Base-by-base conservation (phyloP, 1,140 invertebrate species). In the Venturia canescens region DNA sequence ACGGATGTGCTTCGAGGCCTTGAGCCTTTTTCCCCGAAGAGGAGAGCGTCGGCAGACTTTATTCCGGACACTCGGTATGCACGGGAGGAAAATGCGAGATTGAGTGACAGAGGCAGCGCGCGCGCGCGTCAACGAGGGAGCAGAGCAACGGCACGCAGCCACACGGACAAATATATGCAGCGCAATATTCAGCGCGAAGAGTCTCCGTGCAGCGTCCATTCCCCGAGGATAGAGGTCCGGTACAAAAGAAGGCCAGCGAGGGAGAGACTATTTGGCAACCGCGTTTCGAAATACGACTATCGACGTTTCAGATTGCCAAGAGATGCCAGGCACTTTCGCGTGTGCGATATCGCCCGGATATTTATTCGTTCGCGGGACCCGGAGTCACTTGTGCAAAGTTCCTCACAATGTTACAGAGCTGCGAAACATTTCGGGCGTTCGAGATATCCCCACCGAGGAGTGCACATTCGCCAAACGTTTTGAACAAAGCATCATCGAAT, bases 301-400 rank as follows among this genome's bases (percentile, higher is more conserved):
- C 44, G 70, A 72, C 70, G 70, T 72, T 72, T 72, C 70, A 26
- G 38, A 72, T 27, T 53, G 70, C 38, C 27, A 18, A 44, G 21
- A 53, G 7, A 72, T 21, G 34, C 44, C 69, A 38, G 34, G 29
- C 1, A 44, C 18, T 38, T 23, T 71, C 48, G 15, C 18, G 48
- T 50, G 48, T 50, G 18, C 11, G n/a, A 18, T 23, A n/a, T 60
- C 57, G 13, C 18, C 3, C 3, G 18, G 57, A 60, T 60, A 60
- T 60, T 60, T 60, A 60, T 60, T 60, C 57, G n/a, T 15, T 23
- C 38, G 21, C 13, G 50, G 13, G n/a, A n/a, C 11, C 18, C 16
- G n/a, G n/a, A 60, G n/a, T 60, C 3, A 21, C 6, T n/a, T n/a
- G 6, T 13, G 26, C 9, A 50, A 26, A 13, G 38, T 48, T 23